These are phyloP conservation scores for Lycocerus yunnanus DNA, from an alignment of 2,888 invertebrate species.

Conservation along the genomic window DNA sequence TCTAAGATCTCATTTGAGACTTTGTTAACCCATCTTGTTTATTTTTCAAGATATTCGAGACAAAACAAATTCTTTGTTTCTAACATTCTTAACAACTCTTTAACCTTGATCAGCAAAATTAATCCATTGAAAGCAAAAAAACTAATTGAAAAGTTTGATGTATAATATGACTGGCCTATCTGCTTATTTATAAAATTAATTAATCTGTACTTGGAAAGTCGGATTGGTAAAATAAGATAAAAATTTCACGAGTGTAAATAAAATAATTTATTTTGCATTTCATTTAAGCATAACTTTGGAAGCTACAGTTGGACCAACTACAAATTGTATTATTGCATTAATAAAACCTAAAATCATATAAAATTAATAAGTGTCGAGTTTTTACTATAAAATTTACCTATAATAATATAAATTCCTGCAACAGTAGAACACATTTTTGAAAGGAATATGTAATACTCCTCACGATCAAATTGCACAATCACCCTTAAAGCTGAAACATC, in stretches of 20 bases:
- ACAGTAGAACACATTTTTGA: conserved; percentile 89
- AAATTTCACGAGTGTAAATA: neutral
- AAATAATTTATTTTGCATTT: neutral
- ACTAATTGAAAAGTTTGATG: no score
- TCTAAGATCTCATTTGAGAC: no score
- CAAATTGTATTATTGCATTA: conserved; percentile 31
- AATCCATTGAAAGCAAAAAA: no score
- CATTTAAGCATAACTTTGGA: neutral
- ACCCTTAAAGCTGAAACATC: conserved; percentile 91
- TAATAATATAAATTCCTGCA: conserved; percentile 90
- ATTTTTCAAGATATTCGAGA: no score
- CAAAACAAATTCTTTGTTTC: no score
- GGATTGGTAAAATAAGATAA: neutral
- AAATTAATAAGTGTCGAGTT: neutral
- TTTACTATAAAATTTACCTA: conserved; percentile 58
- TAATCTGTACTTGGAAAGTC: neutral
- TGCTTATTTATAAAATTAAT: neutral
- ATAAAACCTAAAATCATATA: conserved; percentile 31
- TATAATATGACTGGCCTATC: no score
- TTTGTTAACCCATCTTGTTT: no score
- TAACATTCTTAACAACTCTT: no score
- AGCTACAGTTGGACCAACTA: conserved; percentile 3
- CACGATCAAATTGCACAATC: conserved; percentile 77
- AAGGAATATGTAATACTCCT: conserved; percentile 77
- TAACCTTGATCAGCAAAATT: no score